Evolutionary conservation across 2,113 vertebrate species (phyloP).

Genomic region (Andinoacara biseriatus): DNA sequence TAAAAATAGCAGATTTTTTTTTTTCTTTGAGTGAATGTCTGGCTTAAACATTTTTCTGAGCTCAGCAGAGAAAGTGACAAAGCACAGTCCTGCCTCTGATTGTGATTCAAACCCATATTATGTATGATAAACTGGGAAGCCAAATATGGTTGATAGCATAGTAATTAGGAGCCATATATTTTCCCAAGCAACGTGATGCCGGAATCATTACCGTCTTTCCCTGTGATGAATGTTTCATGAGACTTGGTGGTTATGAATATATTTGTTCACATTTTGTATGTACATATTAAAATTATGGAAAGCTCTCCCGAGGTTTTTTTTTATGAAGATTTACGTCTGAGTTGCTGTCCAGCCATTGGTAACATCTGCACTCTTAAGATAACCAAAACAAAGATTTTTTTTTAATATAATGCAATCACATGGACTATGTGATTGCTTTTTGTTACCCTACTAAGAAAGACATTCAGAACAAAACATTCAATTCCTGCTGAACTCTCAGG

Average conservation of each 20-base stretch:
- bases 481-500: not conserved
- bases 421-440: not conserved
- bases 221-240: constrained; percentile 72
- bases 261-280: constrained; percentile 69
- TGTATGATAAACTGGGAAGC: constrained; percentile 50
- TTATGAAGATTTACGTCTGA: constrained; percentile 23
- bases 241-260: constrained; percentile 61
- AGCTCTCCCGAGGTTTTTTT: constrained; percentile 27
- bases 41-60: not conserved
- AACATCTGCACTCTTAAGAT: not conserved
- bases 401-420: not conserved
- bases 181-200: constrained; percentile 43
- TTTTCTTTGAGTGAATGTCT: not conserved
- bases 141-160: constrained; percentile 62
- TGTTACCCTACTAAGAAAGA: not conserved
- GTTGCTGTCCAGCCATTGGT: not conserved
- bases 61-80: not conserved
- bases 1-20: not conserved
- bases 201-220: constrained; percentile 59
- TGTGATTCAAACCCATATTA: constrained; percentile 55
- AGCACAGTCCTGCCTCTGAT: constrained; percentile 32
- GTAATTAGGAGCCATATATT: constrained; percentile 72
- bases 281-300: constrained; percentile 58
- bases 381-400: not conserved
- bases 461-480: not conserved